Conservation (phyloP, 2,113 vertebrate species). For the Bombycilla garrulus region DNA sequence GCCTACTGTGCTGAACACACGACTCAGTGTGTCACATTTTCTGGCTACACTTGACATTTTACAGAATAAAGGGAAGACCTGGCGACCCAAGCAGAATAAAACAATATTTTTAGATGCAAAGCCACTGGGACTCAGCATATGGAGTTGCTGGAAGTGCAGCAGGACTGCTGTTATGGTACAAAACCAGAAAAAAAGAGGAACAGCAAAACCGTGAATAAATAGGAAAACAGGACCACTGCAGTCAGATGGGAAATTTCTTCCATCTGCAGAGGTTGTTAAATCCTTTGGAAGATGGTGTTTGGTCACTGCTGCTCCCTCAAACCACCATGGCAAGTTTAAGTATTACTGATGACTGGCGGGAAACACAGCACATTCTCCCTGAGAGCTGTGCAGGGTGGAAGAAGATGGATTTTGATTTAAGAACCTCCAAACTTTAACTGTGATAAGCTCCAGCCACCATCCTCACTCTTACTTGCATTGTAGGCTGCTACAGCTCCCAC, state of each 20-base stretch:
- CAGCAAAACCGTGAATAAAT: background rate
- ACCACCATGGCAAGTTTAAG: background rate
- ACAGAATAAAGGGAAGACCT: background rate
- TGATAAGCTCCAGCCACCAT: background rate
- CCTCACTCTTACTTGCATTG: accelerated
- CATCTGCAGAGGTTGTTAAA: background rate
- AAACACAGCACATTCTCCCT: background rate
- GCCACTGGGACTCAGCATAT: background rate
- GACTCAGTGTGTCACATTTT: background rate
- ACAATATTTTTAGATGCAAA: background rate
- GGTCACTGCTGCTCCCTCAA: background rate
- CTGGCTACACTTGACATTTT: background rate
- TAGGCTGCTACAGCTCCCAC: background rate
- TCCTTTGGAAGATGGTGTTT: background rate
- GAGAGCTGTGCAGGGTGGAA: background rate
- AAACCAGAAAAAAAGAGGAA: background rate
- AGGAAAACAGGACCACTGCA: background rate
- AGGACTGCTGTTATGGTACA: background rate
- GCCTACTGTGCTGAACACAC: accelerated
- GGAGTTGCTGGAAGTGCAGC: background rate
- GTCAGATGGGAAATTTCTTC: background rate
- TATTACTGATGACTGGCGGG: accelerated
- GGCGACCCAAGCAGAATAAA: background rate
- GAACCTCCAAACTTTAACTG: background rate
- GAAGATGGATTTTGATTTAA: background rate